Conservation (phyloP, 2,888 invertebrate genomes). For the Pilophorus perplexus region DNA sequence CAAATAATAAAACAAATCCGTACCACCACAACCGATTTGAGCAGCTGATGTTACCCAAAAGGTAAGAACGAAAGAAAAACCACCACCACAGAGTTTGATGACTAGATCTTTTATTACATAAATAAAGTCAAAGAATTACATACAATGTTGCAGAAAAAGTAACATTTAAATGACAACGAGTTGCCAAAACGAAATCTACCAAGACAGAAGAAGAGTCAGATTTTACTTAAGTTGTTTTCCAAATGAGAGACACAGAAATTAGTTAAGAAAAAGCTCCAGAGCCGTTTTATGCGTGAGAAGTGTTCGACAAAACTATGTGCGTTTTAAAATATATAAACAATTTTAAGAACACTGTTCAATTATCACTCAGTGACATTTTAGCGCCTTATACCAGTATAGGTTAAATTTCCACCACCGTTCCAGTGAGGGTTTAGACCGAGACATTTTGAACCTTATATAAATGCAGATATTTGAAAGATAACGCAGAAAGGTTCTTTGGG, state of each 20-base stretch:
- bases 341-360: no score
- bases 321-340: no score
- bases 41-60: slow-evolving; percentile 13
- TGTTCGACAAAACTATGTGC: no score
- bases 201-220: slow-evolving; percentile 7
- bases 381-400: no score
- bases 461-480: no score
- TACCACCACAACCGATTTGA: not conserved
- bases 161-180: slow-evolving; percentile 17
- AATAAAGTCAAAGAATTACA: slow-evolving; percentile 38
- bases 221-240: slow-evolving; percentile 3
- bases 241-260: slow-evolving; percentile 9
- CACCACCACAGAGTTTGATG: slow-evolving; percentile 44
- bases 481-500: no score
- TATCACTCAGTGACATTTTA: no score
- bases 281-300: slow-evolving; percentile 24
- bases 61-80: slow-evolving; percentile 42
- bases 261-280: slow-evolving; percentile 31
- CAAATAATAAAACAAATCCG: not conserved
- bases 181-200: slow-evolving; percentile 13
- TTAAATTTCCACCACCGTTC: no score
- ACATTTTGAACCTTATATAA: no score
- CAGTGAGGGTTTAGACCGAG: no score
- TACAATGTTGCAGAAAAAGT: slow-evolving; percentile 14
- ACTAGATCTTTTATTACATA: slow-evolving; percentile 47